These are phyloP conservation scores for Aurelia sp. DNA, from an alignment of 30 jellyfish, hydroid and myxozoan genomes.

Conservation along the genomic window DNA sequence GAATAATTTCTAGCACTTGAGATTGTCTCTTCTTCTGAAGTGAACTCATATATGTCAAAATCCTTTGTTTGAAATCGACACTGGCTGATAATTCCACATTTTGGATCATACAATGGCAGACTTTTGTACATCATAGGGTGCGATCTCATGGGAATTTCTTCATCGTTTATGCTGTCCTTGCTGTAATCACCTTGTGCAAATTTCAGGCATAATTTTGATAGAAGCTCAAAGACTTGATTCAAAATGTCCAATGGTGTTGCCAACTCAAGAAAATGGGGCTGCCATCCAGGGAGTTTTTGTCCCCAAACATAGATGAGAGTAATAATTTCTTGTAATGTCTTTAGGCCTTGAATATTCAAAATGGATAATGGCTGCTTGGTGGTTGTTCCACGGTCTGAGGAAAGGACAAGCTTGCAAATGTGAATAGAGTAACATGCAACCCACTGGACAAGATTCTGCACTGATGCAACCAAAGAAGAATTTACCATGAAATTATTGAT, in stretches of 20 bases:
- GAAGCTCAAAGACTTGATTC: conserved; percentile 65
- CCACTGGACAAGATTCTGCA: conserved; percentile 81
- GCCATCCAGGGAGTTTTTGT: conserved; percentile 61
- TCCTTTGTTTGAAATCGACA: conserved; percentile 30
- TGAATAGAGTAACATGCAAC: conserved; percentile 68
- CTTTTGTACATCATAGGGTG: conserved; percentile 75
- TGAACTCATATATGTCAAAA: conserved; percentile 41
- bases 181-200: conserved; percentile 37
- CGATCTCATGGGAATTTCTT: conserved; percentile 77
- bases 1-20: conserved; percentile 18
- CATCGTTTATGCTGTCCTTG: conserved; percentile 34
- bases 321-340: conserved; percentile 61
- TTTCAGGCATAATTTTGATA: conserved; percentile 61
- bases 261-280: conserved; percentile 58
- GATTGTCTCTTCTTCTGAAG: conserved; percentile 30
- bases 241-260: conserved; percentile 67
- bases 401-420: conserved; percentile 55
- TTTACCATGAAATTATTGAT: conserved; percentile 36
- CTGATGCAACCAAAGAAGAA: conserved; percentile 20
- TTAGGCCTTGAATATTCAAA: conserved; percentile 55
- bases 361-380: conserved; percentile 41
- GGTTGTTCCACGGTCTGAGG: conserved; percentile 27
- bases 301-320: conserved; percentile 62
- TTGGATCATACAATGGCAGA: conserved; percentile 68
- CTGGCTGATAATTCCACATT: conserved; percentile 60